These are phyloP conservation scores for Napeogenes inachia DNA, from an alignment of 2,888 invertebrate species.

Conservation along the genomic window DNA sequence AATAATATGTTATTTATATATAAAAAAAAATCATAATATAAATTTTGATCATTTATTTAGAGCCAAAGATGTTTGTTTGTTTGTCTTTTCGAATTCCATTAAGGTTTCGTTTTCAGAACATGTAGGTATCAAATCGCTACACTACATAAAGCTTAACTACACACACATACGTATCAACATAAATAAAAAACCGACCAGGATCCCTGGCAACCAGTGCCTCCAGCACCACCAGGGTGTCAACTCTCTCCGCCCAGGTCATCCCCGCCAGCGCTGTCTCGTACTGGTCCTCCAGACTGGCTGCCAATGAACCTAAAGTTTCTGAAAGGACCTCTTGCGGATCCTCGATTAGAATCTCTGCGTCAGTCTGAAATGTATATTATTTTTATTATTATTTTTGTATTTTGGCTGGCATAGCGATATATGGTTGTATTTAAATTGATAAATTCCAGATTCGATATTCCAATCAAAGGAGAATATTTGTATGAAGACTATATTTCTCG, in stretches of 20 bases:
- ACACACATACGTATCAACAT: background rate
- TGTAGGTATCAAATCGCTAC: background rate
- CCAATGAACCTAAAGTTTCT: slow-evolving; percentile 44
- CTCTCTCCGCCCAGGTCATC: slow-evolving; percentile 91
- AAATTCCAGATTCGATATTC: background rate
- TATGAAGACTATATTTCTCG: background rate
- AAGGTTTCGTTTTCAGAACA: background rate
- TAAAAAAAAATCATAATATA: no score
- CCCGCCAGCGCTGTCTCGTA: slow-evolving; percentile 84
- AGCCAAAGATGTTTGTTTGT: no score
- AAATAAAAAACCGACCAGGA: slow-evolving; percentile 78
- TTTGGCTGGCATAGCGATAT: no score
- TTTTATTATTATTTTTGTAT: no score
- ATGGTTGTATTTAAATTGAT: background rate
- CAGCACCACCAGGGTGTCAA: slow-evolving; percentile 86
- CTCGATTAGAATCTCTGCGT: slow-evolving; percentile 79
- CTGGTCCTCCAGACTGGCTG: slow-evolving; percentile 78
- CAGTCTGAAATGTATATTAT: slow-evolving; percentile 61
- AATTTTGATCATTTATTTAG: no score
- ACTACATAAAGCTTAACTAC: background rate
- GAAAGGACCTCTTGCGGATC: slow-evolving; percentile 44
- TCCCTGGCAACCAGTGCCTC: slow-evolving; percentile 90
- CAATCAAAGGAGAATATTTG: no score
- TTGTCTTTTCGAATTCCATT: no score
- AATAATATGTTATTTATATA: background rate